phyloP scores from a whole-genome alignment of 2,797 vertebrate species.

The Onychomys leucogaster region DNA sequence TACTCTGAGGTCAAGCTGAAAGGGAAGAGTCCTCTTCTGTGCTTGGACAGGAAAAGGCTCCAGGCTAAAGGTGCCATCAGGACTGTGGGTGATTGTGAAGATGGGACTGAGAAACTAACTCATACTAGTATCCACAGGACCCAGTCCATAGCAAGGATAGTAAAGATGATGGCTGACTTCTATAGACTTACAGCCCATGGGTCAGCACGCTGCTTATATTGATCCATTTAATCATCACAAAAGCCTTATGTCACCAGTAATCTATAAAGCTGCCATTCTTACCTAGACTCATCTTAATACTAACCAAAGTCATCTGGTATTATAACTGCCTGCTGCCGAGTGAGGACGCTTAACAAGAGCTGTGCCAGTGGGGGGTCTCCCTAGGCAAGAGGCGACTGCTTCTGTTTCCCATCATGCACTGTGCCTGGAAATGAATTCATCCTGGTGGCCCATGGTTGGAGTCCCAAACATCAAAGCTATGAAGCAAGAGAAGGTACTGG shows the following conservation, averaged over 20 bases:
- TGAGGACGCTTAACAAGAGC: neutral
- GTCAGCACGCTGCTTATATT: neutral
- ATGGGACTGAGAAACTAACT: neutral
- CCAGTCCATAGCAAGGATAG: too few species aligned
- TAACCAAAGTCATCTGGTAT: neutral
- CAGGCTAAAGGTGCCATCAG: fast-evolving
- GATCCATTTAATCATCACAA: neutral
- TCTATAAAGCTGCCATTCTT: neutral
- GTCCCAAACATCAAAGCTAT: neutral
- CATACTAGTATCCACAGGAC: neutral
- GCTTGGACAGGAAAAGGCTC: neutral
- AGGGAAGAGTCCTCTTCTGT: neutral
- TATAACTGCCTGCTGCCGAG: neutral
- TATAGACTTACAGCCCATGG: neutral
- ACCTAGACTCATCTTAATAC: neutral
- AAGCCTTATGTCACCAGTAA: neutral
- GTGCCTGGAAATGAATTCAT: neutral
- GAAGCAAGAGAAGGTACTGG: neutral
- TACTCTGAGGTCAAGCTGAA: neutral
- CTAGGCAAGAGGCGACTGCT: neutral
- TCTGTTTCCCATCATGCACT: neutral
- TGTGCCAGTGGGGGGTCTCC: neutral
- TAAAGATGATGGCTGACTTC: neutral
- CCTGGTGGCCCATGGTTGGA: neutral
- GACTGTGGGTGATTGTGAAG: neutral